Evolutionary conservation across 2,113 vertebrate genomes (phyloP), one percentile per base, ranked within the genome.

Genomic region (Mormoops blainvillei): DNA sequence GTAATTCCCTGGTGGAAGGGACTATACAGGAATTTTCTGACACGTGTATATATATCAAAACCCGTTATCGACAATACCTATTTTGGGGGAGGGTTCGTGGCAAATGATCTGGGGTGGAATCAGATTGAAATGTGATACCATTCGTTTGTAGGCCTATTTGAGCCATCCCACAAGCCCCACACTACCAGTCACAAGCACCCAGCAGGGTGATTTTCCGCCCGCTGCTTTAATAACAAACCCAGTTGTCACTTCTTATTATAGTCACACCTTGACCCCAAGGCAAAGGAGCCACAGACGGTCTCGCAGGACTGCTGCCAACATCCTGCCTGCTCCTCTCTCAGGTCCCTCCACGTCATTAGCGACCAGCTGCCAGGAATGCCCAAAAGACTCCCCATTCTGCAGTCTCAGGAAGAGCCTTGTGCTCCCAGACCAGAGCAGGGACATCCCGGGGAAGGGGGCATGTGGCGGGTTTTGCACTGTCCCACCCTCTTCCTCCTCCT

Each of bases 241-340:
- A 68, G 96, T 41, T 78, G 95, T 96, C 92, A 85, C 77, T 90
- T 97, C 97, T 92, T 43, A 78, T 87, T 97, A 97, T 28, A 63
- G 91, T 96, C n/a, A 73, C 96, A 94, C 93, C 89, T 38, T 95
- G 91, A 98, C 97, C 94, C 94, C 78, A 15, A 97, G 97, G 96
- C 94, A 91, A 63, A 63, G 97, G 87, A 98, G 98, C 68, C 16
- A 0, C 95, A 98, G 54, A 78, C 80, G 13, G 91, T 1, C 93
- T 68, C 85, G 6, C 84, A 87, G 36, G 65, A 89, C 87, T 77
- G 94, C 95, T 95, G 95, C 97, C 96, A 86, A 93, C 84, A 91
- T 70, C 96, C 97, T 80, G 92, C 86, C 87, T 31, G 96, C 96
- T 98, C 96, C 97, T 78, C 87, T 84, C 96, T 97, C 94, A 58